Conservation (phyloP, 2,888 invertebrate genomes). For the Apantesis nais region DNA sequence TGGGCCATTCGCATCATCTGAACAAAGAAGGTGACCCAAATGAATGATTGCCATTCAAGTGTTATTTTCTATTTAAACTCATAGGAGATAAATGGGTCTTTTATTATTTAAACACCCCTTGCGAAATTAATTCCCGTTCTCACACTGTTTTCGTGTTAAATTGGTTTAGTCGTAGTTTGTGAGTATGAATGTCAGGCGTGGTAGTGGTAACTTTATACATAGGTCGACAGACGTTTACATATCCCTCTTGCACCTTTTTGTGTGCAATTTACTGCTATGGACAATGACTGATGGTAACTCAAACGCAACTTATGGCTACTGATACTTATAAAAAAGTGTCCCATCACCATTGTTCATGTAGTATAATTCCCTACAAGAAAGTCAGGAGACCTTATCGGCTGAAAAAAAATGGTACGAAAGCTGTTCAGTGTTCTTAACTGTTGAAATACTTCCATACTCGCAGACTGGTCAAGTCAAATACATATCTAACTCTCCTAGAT, state of each 20-base stretch:
- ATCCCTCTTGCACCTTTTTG: not conserved
- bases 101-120: slow-evolving; percentile 53
- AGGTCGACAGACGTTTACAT: not conserved
- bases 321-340: not conserved
- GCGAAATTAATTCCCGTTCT: slow-evolving; percentile 41
- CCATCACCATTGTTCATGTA: no score
- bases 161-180: slow-evolving; percentile 30
- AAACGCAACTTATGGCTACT: no score
- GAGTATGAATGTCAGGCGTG: slow-evolving; percentile 6
- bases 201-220: not conserved
- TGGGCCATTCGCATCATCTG: slow-evolving; percentile 21
- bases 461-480: not conserved
- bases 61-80: slow-evolving; percentile 50
- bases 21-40: slow-evolving; percentile 42
- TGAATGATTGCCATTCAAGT: slow-evolving; percentile 46
- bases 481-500: not conserved
- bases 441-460: no score
- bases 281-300: no score
- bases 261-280: not conserved
- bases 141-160: slow-evolving; percentile 35
- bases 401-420: no score
- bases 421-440: no score
- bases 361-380: no score
- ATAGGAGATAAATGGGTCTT: slow-evolving; percentile 41
- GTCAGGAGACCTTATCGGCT: no score